Conservation (phyloP, 2,113 vertebrate species). For the Hemicordylus capensis region DNA sequence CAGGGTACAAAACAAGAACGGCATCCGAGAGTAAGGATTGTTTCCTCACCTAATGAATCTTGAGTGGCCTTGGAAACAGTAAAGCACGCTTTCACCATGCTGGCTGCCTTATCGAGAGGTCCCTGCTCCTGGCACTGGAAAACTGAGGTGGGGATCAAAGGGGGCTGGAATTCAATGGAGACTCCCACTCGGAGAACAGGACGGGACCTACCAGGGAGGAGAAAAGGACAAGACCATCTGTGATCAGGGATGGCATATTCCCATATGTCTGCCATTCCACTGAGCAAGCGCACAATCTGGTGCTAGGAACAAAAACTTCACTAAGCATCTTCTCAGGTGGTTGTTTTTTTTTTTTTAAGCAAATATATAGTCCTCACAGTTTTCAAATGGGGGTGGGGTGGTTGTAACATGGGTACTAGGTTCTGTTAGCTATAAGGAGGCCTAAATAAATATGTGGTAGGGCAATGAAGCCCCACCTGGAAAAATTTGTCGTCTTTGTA, state of each 20-base stretch:
- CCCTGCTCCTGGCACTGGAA: conserved; percentile 59
- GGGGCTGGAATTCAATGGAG: conserved; percentile 70
- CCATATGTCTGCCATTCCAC: not conserved
- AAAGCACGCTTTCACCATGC: conserved; percentile 66
- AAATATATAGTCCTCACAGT: not conserved
- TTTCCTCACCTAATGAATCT: conserved; percentile 61
- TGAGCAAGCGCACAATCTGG: not conserved
- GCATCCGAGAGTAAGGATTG: not conserved
- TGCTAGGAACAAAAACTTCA: not conserved
- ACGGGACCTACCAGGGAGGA: conserved; percentile 69
- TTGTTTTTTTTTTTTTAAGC: no score
- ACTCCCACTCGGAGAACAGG: conserved; percentile 72
- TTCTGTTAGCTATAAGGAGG: not conserved
- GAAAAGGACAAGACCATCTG: not conserved
- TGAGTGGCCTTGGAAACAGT: conserved; percentile 58
- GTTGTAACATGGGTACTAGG: not conserved
- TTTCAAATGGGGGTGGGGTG: not conserved
- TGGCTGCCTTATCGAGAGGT: not conserved
- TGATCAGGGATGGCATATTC: not conserved
- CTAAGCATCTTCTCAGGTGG: not conserved
- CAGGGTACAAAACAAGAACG: no score
- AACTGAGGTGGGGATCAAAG: conserved; percentile 62
- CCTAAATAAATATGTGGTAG: not conserved
- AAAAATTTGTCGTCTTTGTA: no score
- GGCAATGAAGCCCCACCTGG: not conserved